Conservation (phyloP, 2,888 invertebrate genomes). For the Aromia moschata region DNA sequence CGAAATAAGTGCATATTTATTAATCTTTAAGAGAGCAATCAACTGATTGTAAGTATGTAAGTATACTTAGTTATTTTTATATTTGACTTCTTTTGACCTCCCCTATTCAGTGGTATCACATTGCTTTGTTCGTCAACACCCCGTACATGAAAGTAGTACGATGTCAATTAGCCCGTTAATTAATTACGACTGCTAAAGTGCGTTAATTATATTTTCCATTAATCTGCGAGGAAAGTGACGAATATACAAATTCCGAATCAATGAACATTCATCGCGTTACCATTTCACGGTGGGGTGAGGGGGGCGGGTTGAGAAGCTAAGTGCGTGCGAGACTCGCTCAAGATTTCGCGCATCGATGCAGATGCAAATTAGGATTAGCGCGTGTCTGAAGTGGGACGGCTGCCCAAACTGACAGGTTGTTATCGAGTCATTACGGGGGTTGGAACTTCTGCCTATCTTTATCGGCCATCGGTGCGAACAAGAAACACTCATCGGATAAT, state of each 20-base stretch:
- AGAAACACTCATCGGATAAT: neutral
- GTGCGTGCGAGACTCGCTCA: neutral
- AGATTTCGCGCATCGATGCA: constrained; percentile 1
- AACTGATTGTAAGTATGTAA: too few species aligned
- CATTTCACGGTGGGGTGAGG: neutral
- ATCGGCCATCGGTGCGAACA: neutral
- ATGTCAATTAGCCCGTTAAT: neutral
- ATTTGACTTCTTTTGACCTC: too few species aligned
- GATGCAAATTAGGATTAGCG: constrained; percentile 2
- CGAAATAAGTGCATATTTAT: too few species aligned
- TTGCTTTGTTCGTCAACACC: too few species aligned
- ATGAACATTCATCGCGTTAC: constrained; percentile 2
- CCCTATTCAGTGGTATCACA: too few species aligned
- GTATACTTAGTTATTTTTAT: too few species aligned
- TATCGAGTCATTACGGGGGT: constrained; percentile 1
- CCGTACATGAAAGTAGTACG: too few species aligned
- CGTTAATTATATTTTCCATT: neutral
- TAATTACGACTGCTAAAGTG: neutral
- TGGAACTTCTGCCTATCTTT: neutral
- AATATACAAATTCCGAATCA: neutral
- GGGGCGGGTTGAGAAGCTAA: too few species aligned
- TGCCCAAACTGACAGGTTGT: constrained; percentile 2
- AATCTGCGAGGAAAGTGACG: neutral
- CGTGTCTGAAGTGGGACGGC: neutral
- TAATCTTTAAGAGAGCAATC: too few species aligned